Conservation (phyloP, 2,113 vertebrate species). For the Leptocoma aspasia region DNA sequence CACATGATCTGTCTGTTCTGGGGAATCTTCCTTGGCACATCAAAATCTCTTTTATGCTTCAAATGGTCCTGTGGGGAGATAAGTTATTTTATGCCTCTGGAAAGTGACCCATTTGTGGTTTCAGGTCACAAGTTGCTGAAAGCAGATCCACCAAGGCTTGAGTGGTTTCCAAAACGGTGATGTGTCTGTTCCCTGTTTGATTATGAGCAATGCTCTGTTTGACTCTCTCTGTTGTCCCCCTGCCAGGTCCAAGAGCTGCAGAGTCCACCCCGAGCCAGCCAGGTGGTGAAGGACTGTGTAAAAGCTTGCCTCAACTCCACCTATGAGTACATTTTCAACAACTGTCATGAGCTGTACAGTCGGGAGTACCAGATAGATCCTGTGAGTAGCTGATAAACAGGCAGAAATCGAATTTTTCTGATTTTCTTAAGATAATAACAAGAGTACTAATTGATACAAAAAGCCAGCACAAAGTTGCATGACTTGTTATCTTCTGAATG, state of each 20-base stretch:
- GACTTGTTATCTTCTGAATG: neutral
- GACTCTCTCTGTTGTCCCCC: neutral
- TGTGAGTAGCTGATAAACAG: slow-evolving; percentile 69
- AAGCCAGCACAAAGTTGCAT: neutral
- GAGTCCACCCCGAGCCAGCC: slow-evolving; percentile 95
- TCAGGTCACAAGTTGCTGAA: neutral
- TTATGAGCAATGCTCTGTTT: neutral
- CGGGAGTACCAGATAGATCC: slow-evolving; percentile 88
- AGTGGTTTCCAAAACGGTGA: rapidly evolving
- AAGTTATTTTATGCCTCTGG: neutral
- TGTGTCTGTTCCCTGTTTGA: neutral
- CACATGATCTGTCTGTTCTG: neutral
- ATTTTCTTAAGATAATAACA: neutral
- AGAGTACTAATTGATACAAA: neutral
- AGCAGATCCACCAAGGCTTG: neutral
- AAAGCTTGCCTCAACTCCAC: slow-evolving; percentile 98
- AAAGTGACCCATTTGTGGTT: neutral
- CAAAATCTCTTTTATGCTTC: neutral
- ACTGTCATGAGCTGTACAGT: slow-evolving; percentile 94
- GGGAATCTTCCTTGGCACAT: neutral
- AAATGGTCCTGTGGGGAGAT: neutral
- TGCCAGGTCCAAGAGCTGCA: slow-evolving; percentile 94
- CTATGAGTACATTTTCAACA: slow-evolving; percentile 98
- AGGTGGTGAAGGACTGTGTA: slow-evolving; percentile 96
- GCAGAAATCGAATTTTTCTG: neutral